Base-by-base conservation (phyloP, 2,797 vertebrate genomes). In the Anisognathus igniventris region DNA sequence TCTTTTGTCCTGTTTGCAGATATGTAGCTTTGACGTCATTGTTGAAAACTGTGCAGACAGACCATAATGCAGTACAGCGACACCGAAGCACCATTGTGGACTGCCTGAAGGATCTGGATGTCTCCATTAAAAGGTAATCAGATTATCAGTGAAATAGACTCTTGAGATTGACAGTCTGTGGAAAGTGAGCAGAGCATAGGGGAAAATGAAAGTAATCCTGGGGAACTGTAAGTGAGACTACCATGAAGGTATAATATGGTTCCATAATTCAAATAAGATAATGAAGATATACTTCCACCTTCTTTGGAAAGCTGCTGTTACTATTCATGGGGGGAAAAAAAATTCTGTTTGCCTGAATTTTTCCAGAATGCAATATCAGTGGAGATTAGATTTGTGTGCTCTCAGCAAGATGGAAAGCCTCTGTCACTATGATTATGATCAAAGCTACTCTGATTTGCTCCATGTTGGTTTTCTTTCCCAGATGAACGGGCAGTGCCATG, bases 61-160 rank as follows among this genome's bases (percentile, higher is more conserved):
- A 99, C 96, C 99, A 99, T 96, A 99, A 99, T 80, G 99, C 99
- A 83, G 99, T 99, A 31, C 99, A 99, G 98, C 98, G 99, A 82
- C 99, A 99, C 94, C 98, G 99, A 95, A 99, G 99, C 97, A 99
- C 99, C 45, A 99, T 99, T 66, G 99, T 99, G 94, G 99, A 99
- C 97, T 99, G 99, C 98, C 98, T 99, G 92, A 99, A 99, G 97
- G 99, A 99, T 96, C 97, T 99, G 95, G 99, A 99, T 89, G 99
- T 99, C 88, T 99, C 99, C 91, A 99, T 99, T 97, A 99, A 99
- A 97, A 98, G 99, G 99, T 99, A 96, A 97, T 78, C 44, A 21
- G 80, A 74, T 40, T 47, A 19, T 25, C 31, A 53, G 24, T 48
- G 66, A n/a, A 61, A 37, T 4, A 22, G 19, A 40, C 20, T 67